A percentile compares a stretch with the other conserved stretches of the same genome.
Conservation (phyloP, 2,797 vertebrate species). For the Peromyscus attwateri region DNA sequence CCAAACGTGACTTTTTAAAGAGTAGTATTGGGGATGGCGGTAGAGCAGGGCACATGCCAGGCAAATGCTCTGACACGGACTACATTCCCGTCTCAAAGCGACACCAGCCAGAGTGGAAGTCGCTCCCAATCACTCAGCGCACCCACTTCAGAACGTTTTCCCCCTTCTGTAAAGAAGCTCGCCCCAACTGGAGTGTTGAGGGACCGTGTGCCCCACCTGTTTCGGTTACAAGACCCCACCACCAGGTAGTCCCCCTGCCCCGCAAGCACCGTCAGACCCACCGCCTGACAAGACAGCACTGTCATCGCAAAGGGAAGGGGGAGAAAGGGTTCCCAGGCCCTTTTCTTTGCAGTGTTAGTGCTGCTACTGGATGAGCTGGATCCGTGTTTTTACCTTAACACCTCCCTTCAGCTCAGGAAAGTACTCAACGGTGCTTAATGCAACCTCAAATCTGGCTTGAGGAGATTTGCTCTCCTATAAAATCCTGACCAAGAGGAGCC, state of each 20-base stretch:
- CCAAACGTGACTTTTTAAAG: too few species aligned
- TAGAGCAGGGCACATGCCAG: not conserved
- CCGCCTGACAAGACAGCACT: not conserved
- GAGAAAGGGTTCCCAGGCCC: not conserved
- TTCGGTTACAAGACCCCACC: not conserved
- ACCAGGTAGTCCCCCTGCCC: slow-evolving; percentile 44
- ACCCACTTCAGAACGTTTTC: not conserved
- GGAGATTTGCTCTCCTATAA: not conserved
- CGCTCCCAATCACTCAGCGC: not conserved
- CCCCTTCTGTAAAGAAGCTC: not conserved
- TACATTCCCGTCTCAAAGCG: not conserved
- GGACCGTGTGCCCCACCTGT: slow-evolving; percentile 37
- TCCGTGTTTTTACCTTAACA: slow-evolving; percentile 13
- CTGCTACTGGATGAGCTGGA: not conserved
- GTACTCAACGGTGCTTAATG: not conserved
- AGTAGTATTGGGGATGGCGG: not conserved
- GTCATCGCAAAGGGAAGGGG: not conserved
- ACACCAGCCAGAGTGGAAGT: not conserved
- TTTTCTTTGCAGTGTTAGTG: not conserved
- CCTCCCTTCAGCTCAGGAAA: not conserved
- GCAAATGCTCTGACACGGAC: not conserved
- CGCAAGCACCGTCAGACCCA: not conserved
- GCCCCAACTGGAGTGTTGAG: not conserved
- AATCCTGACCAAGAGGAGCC: not conserved
- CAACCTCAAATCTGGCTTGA: not conserved